These are phyloP conservation scores for Chloropsis cyanopogon DNA, from an alignment of 2,113 vertebrate species.

Conservation along the genomic window DNA sequence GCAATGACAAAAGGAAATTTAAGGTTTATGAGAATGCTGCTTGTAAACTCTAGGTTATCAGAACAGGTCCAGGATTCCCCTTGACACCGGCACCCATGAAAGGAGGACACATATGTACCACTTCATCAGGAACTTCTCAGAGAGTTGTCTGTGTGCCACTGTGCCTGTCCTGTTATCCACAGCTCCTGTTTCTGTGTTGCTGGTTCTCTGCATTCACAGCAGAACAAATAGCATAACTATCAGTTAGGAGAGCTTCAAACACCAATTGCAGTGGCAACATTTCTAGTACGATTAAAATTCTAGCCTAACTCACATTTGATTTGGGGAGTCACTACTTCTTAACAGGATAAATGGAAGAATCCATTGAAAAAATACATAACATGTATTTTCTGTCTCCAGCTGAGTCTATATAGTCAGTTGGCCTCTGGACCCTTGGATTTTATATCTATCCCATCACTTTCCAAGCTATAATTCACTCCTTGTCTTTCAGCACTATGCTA, in stretches of 20 bases:
- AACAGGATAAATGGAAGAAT: slow-evolving; percentile 66
- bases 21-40: not conserved
- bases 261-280: slow-evolving; percentile 35
- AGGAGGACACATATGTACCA: not conserved
- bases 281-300: slow-evolving; percentile 62
- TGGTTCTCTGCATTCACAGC: slow-evolving; percentile 37
- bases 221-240: slow-evolving; percentile 55
- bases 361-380: slow-evolving; percentile 60
- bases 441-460: slow-evolving; percentile 60
- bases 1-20: not conserved
- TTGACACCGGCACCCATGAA: not conserved
- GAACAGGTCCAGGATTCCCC: not conserved
- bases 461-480: slow-evolving; percentile 65
- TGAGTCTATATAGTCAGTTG: slow-evolving; percentile 59
- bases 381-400: slow-evolving; percentile 66
- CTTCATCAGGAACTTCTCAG: not conserved
- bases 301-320: slow-evolving; percentile 67
- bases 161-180: not conserved
- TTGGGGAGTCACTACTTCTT: slow-evolving; percentile 57
- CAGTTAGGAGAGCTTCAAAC: slow-evolving; percentile 43
- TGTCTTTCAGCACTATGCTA: slow-evolving; percentile 60
- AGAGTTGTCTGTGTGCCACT: accelerated
- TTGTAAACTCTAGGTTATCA: not conserved
- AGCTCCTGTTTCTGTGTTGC: not conserved
- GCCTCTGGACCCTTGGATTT: slow-evolving; percentile 62